Conservation (phyloP, 2,113 vertebrate genomes). For the Solenodon paradoxus region DNA sequence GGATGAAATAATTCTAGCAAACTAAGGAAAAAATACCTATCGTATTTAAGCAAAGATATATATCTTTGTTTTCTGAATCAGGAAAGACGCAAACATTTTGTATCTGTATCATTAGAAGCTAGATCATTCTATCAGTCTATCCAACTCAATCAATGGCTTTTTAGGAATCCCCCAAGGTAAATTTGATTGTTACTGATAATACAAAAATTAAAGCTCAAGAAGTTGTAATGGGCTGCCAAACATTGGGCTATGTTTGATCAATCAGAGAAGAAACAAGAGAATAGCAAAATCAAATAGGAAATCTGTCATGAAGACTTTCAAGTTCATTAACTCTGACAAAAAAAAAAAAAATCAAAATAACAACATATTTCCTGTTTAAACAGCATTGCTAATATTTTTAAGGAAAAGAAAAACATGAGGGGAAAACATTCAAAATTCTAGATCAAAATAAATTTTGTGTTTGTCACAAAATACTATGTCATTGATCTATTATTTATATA, state of each 20-base stretch:
- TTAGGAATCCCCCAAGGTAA: background rate
- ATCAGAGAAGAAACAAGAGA: background rate
- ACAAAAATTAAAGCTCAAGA: background rate
- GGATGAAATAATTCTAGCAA: background rate
- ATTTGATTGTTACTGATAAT: background rate
- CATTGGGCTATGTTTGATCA: background rate
- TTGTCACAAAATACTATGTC: background rate
- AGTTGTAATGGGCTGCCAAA: background rate
- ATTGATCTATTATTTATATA: background rate
- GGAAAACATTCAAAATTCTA: background rate
- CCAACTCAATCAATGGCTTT: background rate
- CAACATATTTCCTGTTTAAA: background rate
- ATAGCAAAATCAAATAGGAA: slow-evolving; percentile 9
- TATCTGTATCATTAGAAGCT: background rate
- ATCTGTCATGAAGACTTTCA: background rate
- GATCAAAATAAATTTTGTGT: background rate
- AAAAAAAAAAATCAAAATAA: background rate
- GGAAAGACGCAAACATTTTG: background rate
- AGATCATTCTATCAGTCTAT: background rate
- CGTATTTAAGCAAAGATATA: background rate
- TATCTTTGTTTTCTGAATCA: background rate
- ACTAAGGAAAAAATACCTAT: background rate
- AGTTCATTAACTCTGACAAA: background rate
- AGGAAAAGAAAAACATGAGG: background rate
- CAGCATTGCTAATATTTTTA: background rate